Conservation (phyloP, 2,888 invertebrate genomes). For the Venustoraphidia nigricollis region DNA sequence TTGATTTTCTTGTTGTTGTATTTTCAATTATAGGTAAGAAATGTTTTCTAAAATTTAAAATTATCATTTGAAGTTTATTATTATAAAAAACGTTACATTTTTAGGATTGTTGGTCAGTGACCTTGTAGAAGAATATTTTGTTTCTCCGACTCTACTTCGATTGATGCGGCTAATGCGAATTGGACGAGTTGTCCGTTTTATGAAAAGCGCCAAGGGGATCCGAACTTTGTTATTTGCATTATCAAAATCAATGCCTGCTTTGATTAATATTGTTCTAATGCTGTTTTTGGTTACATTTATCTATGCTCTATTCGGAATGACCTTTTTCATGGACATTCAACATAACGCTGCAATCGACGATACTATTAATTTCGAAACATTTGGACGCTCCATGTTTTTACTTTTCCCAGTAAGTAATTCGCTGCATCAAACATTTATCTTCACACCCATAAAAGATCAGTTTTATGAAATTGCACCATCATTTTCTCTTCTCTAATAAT, state of each 20-base stretch:
- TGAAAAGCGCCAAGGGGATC: conserved; percentile 97
- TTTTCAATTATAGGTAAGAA: conserved; percentile 87
- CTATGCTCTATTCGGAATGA: conserved; percentile 99
- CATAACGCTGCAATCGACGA: conserved; percentile 89
- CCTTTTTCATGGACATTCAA: conserved; percentile 97
- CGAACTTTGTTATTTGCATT: conserved; percentile 92
- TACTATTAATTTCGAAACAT: conserved; percentile 97
- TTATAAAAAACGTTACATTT: conserved; percentile 13
- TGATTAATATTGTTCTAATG: conserved; percentile 96
- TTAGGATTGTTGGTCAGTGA: conserved; percentile 91
- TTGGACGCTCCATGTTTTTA: conserved; percentile 95
- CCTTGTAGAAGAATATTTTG: conserved; percentile 93
- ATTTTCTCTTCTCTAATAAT: conserved; percentile 15
- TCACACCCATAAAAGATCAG: too few species aligned
- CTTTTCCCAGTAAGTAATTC: conserved; percentile 67
- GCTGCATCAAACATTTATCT: not conserved
- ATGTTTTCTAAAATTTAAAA: not conserved
- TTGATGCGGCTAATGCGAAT: conserved; percentile 98
- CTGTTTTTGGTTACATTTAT: conserved; percentile 99
- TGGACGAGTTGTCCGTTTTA: conserved; percentile 90
- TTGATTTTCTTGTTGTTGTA: conserved; percentile 98
- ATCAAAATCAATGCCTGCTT: conserved; percentile 96
- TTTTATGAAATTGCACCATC: not conserved
- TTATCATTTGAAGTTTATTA: conserved; percentile 4
- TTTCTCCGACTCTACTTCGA: conserved; percentile 93